A percentile compares a stretch with the other conserved stretches of the same genome.
Conservation (phyloP, 2,888 invertebrate species). For the Andrena trimmerana region DNA sequence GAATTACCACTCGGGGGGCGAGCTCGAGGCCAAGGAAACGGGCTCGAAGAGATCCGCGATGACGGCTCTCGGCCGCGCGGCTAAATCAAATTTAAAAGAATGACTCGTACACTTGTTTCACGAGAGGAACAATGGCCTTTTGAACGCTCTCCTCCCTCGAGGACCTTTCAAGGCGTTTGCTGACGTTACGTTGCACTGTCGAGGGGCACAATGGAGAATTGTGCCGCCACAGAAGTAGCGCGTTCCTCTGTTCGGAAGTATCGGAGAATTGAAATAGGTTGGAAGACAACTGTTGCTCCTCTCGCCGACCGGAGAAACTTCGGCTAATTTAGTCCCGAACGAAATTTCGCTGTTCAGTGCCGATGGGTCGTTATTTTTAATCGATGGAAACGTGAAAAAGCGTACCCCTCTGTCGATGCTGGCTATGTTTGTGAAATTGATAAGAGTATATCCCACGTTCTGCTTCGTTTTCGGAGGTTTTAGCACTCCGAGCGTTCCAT, state of each 20-base stretch:
- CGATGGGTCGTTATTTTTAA: constrained; percentile 27
- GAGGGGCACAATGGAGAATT: constrained; percentile 76
- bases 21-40: background rate
- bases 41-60: constrained; percentile 9
- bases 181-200: constrained; percentile 74
- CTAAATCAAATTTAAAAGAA: constrained; percentile 84
- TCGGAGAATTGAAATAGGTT: constrained; percentile 70
- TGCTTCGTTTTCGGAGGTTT: background rate
- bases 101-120: constrained; percentile 81
- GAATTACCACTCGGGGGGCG: background rate
- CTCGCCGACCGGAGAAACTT: constrained; percentile 35
- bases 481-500: background rate
- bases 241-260: constrained; percentile 66
- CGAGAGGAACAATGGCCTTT: constrained; percentile 80
- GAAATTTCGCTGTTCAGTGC: constrained; percentile 50
- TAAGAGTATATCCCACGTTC: background rate
- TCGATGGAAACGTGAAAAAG: background rate
- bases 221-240: constrained; percentile 72
- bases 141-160: constrained; percentile 79
- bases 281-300: constrained; percentile 73
- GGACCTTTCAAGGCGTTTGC: constrained; percentile 79
- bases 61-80: constrained; percentile 44
- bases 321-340: constrained; percentile 61
- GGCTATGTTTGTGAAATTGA: background rate
- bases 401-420: background rate